Evolutionary conservation across 2,797 vertebrate genomes (phyloP), one percentile per base, ranked within the genome.

Genomic region (Eupleurogrammus muticus): DNA sequence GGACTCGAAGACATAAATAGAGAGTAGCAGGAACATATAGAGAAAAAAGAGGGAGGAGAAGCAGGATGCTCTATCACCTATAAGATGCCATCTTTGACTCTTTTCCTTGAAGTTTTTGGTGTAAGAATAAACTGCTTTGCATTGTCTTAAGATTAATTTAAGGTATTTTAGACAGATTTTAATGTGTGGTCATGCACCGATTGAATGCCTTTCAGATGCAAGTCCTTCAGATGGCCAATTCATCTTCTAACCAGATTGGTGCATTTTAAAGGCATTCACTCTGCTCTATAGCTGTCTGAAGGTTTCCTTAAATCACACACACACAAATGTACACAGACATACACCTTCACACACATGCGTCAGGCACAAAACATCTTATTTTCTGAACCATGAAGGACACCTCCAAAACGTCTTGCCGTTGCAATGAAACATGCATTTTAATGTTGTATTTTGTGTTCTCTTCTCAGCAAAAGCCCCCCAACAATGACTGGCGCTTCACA

Each of bases 401-500:
- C 42, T 46, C 32, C 19, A 19, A 78, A 57, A 53, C 10, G 0
- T 21, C 20, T 24, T 14, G 5, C 71, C 66, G 49, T 53, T 66
- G 58, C 9, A 40, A 1, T 62, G 23, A 66, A 82, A 72, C 73
- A 23, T 9, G 10, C 2, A 28, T 79, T 87, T 93, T 54, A n/a
- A 93, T 75, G 46, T 65, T 63, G 23, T 66, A 16, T 81, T 49
- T 70, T 89, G 40, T 89, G 68, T 58, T 85, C 44, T 91, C 38
- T 86, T 92, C 89, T 83, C 96, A 99, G 97, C 97, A 99, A 96
- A 97, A 96, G 88, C 97, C 97, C n/a, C 96, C 98, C 70, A 97
- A 97, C 89, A 95, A 96, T 67, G 98, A 99, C 88, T 99, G 98
- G 98, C 97, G 96, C 81, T 99, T 99, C 88, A 97, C 96, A 82